These are phyloP conservation scores for Hyla sarda DNA, from an alignment of 2,113 vertebrate genomes.

Conservation along the genomic window DNA sequence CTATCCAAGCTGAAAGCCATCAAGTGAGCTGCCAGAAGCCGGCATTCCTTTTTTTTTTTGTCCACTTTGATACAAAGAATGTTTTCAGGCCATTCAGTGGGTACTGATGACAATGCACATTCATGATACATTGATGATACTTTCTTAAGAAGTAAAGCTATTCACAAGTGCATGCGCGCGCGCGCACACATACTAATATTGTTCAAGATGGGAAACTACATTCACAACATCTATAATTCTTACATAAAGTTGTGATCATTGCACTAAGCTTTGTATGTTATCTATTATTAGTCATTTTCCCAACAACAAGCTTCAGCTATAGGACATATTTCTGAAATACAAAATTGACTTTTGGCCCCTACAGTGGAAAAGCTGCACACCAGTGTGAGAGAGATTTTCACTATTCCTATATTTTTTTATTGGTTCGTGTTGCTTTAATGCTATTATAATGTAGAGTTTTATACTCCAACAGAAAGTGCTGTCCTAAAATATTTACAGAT, in stretches of 20 bases:
- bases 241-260: not conserved
- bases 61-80: not conserved
- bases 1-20: conserved; percentile 5
- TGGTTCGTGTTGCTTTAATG: too few relatives aligned
- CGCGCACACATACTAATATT: not conserved
- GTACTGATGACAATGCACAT: not conserved
- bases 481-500: too few relatives aligned
- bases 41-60: not conserved
- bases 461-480: too few relatives aligned
- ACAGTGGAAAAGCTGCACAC: too few relatives aligned
- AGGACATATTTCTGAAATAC: not conserved
- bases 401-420: too few relatives aligned
- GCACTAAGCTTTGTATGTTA: not conserved
- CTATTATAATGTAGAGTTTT: too few relatives aligned
- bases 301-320: not conserved
- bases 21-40: not conserved
- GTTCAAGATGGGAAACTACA: not conserved
- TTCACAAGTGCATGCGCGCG: not conserved
- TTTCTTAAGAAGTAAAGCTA: too few relatives aligned
- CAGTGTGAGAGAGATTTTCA: too few relatives aligned
- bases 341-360: too few relatives aligned
- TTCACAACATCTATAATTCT: not conserved
- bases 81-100: not conserved
- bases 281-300: not conserved
- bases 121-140: not conserved